phyloP scores from a whole-genome alignment of 2,888 invertebrate species.

The Sturmia bella region DNA sequence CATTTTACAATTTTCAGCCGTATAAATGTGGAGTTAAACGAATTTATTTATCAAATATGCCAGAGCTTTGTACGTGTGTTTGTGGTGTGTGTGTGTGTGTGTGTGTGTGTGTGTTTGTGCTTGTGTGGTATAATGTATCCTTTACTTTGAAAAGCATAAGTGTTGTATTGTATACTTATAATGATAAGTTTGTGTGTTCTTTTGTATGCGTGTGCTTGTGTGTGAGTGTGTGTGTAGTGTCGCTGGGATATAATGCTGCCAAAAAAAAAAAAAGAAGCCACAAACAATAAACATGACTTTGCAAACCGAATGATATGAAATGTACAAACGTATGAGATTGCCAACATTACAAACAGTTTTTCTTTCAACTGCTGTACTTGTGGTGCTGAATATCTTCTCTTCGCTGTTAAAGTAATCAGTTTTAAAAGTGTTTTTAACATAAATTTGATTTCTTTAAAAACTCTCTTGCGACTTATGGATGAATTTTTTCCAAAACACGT shows the following conservation, averaged over 20 bases:
- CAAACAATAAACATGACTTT: conserved; percentile 60
- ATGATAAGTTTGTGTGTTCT: not conserved
- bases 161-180: not conserved
- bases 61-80: not conserved
- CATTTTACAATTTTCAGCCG: conserved; percentile 58
- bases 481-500: too few relatives aligned
- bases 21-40: conserved; percentile 17
- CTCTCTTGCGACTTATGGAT: too few relatives aligned
- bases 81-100: not conserved
- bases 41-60: conserved; percentile 29
- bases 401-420: not conserved
- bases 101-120: not conserved
- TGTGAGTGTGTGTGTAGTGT: not conserved
- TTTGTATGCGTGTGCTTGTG: not conserved
- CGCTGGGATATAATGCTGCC: conserved; percentile 52
- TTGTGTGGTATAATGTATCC: not conserved
- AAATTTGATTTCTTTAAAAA: too few relatives aligned
- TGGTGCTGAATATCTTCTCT: conserved; percentile 15
- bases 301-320: conserved; percentile 52
- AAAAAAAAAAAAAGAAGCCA: conserved; percentile 51
- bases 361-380: conserved; percentile 17
- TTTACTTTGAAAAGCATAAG: conserved; percentile 14
- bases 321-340: conserved; percentile 24
- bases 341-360: conserved; percentile 41
- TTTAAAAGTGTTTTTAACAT: too few relatives aligned